Percentiles rank a stretch among this genome's conserved stretches.
phyloP scores from a whole-genome alignment of 2,113 vertebrate genomes.

The Alligator sinensis region DNA sequence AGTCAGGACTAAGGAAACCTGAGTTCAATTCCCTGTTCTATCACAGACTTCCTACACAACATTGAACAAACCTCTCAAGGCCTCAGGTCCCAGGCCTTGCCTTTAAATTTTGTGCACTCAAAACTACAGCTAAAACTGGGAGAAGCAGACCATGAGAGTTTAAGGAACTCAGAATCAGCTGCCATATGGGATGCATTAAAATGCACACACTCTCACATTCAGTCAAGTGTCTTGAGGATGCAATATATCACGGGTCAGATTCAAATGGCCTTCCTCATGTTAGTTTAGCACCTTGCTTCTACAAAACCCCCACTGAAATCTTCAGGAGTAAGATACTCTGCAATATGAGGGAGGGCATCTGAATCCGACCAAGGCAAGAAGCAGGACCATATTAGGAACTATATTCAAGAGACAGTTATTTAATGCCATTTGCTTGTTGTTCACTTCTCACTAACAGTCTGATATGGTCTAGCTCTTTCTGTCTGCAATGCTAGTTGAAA shows the following conservation, averaged over 20 bases:
- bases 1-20: too few species aligned
- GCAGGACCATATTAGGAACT: background rate
- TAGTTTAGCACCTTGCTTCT: background rate
- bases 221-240: background rate
- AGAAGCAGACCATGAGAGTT: background rate
- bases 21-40: too few species aligned
- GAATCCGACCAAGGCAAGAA: background rate
- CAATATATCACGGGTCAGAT: background rate
- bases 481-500: background rate
- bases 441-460: background rate
- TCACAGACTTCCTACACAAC: background rate
- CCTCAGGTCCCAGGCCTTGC: background rate
- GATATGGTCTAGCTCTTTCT: background rate
- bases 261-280: background rate
- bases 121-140: background rate
- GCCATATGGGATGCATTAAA: background rate
- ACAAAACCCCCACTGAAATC: background rate
- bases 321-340: background rate
- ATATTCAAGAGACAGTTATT: background rate
- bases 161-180: background rate
- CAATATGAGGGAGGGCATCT: background rate
- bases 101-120: background rate
- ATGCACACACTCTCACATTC: accelerated
- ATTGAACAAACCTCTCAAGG: background rate
- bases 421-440: background rate